These are phyloP conservation scores for Bombyx huttoni DNA, from an alignment of 2,888 invertebrate genomes.

Conservation along the genomic window DNA sequence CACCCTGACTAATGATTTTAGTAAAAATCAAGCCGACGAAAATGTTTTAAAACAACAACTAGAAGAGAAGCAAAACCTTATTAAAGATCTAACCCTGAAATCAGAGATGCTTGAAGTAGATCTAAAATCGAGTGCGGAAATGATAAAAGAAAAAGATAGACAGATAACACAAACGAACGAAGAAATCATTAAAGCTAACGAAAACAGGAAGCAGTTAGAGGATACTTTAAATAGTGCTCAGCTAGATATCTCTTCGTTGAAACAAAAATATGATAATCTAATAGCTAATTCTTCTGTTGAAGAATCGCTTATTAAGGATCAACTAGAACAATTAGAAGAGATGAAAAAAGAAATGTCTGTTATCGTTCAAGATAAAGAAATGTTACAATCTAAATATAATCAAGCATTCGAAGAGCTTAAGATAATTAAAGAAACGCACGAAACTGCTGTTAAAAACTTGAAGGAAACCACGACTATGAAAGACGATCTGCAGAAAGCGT, in stretches of 20 bases:
- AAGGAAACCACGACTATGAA: constrained; percentile 28
- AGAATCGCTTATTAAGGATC: constrained; percentile 50
- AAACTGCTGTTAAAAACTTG: constrained; percentile 29
- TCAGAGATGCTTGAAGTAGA: constrained; percentile 60
- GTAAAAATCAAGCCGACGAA: constrained; percentile 37
- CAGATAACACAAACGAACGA: constrained; percentile 51
- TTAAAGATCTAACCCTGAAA: constrained; percentile 53
- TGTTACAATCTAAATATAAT: constrained; percentile 35
- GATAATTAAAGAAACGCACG: constrained; percentile 34
- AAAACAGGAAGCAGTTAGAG: constrained; percentile 59
- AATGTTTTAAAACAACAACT: constrained; percentile 26
- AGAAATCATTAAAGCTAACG: constrained; percentile 44
- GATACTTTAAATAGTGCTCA: constrained; percentile 49
- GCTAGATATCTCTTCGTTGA: constrained; percentile 41
- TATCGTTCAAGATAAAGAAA: constrained; percentile 42
- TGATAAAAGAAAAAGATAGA: constrained; percentile 59
- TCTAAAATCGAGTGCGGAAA: constrained; percentile 54
- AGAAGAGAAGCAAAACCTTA: constrained; percentile 46
- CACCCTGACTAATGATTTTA: constrained; percentile 31
- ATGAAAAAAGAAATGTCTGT: constrained; percentile 40
- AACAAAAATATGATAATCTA: constrained; percentile 55
- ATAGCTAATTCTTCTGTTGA: constrained; percentile 52
- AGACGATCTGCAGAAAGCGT: constrained; percentile 28
- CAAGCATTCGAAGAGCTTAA: constrained; percentile 31
- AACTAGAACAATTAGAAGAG: constrained; percentile 42